Conservation (phyloP, 2,113 vertebrate genomes). For the Donacobius atricapilla region DNA sequence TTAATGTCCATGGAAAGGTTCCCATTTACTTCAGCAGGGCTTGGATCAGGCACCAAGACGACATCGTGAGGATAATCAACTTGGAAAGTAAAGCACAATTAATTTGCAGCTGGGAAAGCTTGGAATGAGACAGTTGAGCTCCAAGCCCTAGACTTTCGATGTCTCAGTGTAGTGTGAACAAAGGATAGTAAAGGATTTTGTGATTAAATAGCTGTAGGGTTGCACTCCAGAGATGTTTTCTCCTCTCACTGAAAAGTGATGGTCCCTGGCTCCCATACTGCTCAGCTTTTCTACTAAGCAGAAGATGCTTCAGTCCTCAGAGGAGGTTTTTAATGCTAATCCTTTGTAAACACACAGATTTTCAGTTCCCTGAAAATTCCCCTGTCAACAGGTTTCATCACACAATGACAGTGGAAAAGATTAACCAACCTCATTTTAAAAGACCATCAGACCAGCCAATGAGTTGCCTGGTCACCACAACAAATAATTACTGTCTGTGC, state of each 20-base stretch:
- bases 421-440: not conserved
- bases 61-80: not conserved
- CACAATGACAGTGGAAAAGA: not conserved
- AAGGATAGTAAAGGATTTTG: not conserved
- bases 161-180: not conserved
- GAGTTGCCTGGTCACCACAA: not conserved
- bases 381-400: not conserved
- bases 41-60: not conserved
- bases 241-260: not conserved
- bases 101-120: not conserved
- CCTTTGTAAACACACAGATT: not conserved
- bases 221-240: not conserved
- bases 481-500: not conserved
- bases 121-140: not conserved
- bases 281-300: not conserved
- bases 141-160: not conserved
- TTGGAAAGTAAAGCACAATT: constrained; percentile 11
- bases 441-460: not conserved
- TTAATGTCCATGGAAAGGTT: constrained; percentile 34
- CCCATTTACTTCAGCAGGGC: not conserved
- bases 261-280: not conserved
- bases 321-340: constrained; percentile 2
- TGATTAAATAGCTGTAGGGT: not conserved
- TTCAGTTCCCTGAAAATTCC: constrained; percentile 1
- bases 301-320: not conserved